Evolutionary conservation across 2,113 vertebrate species (phyloP), one percentile per base, ranked within the genome.

Genomic region (Clarias batrachus): DNA sequence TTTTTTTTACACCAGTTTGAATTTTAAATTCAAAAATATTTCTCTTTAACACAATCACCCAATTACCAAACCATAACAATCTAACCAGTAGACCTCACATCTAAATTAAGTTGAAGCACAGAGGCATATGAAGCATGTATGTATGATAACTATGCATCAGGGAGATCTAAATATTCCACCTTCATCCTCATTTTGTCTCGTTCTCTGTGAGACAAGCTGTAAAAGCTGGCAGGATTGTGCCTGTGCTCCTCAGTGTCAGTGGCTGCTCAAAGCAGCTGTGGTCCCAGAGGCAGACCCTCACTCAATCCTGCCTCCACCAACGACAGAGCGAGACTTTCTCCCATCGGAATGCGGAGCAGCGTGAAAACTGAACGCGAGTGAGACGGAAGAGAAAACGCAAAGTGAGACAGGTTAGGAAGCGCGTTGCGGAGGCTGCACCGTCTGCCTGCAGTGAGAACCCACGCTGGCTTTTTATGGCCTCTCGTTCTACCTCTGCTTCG

Each of bases 381-480:
- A 83, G 66, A 83, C 30, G 0, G 60, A 30, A 30, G 12, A 48
- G 74, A n/a, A 41, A 62, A 27, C 4, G 54, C 62, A 68, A 52
- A 68, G 76, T 33, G 48, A 73, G 65, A 70, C 9, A 81, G 66
- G 41, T 37, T 68, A 54, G 70, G 37, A 30, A 33, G 56, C 70
- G 19, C 41, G 48, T 41, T 41, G 57, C 48, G 57, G 54, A 82
- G 59, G 56, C 59, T 76, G 33, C 19, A 25, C 19, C 30, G 59
- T 81, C 23, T 85, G 81, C 78, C 78, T 81, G 78, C 68, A 82
- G 81, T 65, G n/a, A 13, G 84, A 84, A 79, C 62, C 77, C 86
- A 84, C 66, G 62, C 81, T 89, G 88, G 68, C 87, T 60, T 83
- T 89, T 90, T 86, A 79, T 83, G 63, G 87, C 65, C 85, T 88